phyloP scores from a whole-genome alignment of 2,888 invertebrate species.

The Sipha maydis region DNA sequence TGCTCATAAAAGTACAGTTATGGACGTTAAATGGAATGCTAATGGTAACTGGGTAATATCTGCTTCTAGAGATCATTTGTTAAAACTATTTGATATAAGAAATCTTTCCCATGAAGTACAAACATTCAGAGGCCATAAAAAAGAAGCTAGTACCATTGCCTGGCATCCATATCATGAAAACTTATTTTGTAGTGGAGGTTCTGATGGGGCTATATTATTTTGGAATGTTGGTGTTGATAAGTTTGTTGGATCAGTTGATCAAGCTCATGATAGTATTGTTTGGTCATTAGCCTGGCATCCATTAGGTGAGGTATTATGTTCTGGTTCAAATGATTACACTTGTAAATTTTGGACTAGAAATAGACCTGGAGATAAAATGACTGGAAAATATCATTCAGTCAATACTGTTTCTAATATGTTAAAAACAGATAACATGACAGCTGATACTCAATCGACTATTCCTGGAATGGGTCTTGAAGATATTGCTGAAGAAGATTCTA shows the following conservation, averaged over 20 bases:
- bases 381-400: constrained; percentile 89
- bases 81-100: constrained; percentile 97
- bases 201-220: constrained; percentile 97
- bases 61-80: constrained; percentile 95
- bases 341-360: constrained; percentile 99
- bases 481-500: constrained; percentile 75
- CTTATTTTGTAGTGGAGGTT: constrained; percentile 96
- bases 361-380: constrained; percentile 96
- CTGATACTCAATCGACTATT: constrained; percentile 83
- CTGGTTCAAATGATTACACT: constrained; percentile 99
- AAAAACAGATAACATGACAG: constrained; percentile 50
- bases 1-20: constrained; percentile 99
- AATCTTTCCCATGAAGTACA: constrained; percentile 95
- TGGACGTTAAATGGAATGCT: constrained; percentile 99
- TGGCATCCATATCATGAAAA: constrained; percentile 99
- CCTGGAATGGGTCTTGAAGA: constrained; percentile 99
- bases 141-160: constrained; percentile 95
- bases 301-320: constrained; percentile 96
- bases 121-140: constrained; percentile 98
- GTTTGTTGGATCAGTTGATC: constrained; percentile 97
- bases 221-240: constrained; percentile 99
- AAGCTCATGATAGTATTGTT: constrained; percentile 98
- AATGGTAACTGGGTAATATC: constrained; percentile 99
- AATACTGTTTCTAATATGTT: constrained; percentile 55
- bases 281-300: constrained; percentile 99